These are phyloP conservation scores for Ianthella basta DNA, from an alignment of 37 sponge, comb jelly and placozoan species.

Conservation along the genomic window DNA sequence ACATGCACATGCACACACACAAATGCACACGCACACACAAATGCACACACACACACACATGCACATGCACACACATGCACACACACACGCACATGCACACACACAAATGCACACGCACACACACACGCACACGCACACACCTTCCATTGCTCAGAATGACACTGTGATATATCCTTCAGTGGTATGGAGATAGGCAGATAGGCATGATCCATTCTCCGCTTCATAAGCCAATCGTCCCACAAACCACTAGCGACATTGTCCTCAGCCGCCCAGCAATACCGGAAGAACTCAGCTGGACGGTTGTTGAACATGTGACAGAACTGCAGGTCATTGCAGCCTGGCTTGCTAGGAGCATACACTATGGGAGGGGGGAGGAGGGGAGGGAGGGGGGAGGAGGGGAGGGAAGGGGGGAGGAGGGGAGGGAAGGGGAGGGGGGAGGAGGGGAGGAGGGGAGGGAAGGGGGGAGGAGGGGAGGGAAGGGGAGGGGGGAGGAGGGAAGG, in stretches of 20 bases:
- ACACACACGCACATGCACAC: slow-evolving; percentile 7
- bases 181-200: not conserved
- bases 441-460: too few relatives aligned
- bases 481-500: too few relatives aligned
- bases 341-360: slow-evolving; percentile 16
- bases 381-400: not conserved
- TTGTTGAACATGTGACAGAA: slow-evolving; percentile 22
- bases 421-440: not conserved
- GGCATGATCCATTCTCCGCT: not conserved
- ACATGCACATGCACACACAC: slow-evolving; percentile 17
- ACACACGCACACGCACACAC: slow-evolving; percentile 21
- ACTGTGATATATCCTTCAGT: not conserved
- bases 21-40: slow-evolving; percentile 22
- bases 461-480: too few relatives aligned
- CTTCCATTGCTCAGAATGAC: not conserved
- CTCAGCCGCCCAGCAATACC: not conserved
- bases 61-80: slow-evolving; percentile 9
- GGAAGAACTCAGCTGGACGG: not conserved
- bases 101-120: slow-evolving; percentile 5
- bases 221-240: not conserved
- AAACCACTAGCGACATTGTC: not conserved
- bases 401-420: not conserved
- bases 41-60: not conserved
- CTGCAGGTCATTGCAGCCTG: slow-evolving; percentile 6
- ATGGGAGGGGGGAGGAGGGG: too few relatives aligned